Conservation (phyloP, 2,797 vertebrate species). For the Danio choprae region DNA sequence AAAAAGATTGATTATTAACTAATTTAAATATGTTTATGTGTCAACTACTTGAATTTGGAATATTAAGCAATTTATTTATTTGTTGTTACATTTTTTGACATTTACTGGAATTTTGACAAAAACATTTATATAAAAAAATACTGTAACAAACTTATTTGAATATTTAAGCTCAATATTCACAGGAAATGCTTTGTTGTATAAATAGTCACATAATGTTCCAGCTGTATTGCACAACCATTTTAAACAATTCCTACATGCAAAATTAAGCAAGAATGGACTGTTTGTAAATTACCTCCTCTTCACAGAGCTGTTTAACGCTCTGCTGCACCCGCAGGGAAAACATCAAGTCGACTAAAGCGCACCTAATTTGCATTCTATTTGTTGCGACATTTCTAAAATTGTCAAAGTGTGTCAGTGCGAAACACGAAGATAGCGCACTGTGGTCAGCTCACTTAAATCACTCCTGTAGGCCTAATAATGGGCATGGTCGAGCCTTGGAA, state of each 20-base stretch:
- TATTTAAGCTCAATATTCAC: background rate
- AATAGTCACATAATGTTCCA: background rate
- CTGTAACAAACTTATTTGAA: background rate
- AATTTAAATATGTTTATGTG: background rate
- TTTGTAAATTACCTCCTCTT: slow-evolving; percentile 9
- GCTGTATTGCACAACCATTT: background rate
- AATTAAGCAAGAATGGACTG: background rate
- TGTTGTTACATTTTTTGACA: too few species aligned
- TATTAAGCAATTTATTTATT: background rate
- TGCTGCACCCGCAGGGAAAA: slow-evolving; percentile 13
- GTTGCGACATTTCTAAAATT: background rate
- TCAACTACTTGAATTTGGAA: background rate
- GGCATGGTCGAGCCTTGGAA: background rate
- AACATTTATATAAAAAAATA: too few species aligned
- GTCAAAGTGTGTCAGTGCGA: background rate
- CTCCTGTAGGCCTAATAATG: background rate
- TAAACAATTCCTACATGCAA: slow-evolving; percentile 10
- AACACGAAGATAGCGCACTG: background rate
- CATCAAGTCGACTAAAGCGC: slow-evolving; percentile 15
- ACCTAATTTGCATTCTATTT: slow-evolving; percentile 9
- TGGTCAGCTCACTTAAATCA: background rate
- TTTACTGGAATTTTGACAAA: too few species aligned
- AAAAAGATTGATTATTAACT: background rate
- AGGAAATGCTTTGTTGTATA: background rate
- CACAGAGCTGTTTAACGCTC: background rate